Conservation (phyloP, 2,797 vertebrate genomes). For the Loriculus beryllinus region DNA sequence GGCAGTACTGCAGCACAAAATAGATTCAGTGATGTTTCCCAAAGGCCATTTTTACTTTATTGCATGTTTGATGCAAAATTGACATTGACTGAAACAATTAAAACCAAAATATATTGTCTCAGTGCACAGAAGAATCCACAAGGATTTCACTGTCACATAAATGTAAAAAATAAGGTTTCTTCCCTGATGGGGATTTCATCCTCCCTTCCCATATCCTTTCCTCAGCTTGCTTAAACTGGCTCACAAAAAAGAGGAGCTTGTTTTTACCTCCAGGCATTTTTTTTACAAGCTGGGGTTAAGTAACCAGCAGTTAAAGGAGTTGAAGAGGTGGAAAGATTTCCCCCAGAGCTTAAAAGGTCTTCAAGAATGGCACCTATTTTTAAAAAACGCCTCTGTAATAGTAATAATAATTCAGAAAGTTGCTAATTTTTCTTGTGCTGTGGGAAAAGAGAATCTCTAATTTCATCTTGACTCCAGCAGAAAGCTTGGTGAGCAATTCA, state of each 20-base stretch:
- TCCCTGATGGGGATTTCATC: neutral
- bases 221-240: neutral
- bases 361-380: neutral
- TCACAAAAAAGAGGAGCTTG: neutral
- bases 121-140: neutral
- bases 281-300: neutral
- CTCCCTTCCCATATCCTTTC: neutral
- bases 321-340: neutral
- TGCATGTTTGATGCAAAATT: conserved; percentile 27
- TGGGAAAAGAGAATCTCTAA: neutral
- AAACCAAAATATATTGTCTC: conserved; percentile 35
- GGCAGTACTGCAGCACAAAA: conserved; percentile 4
- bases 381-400: neutral
- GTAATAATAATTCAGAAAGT: conserved; percentile 16
- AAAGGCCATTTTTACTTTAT: conserved; percentile 26
- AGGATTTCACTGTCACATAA: neutral
- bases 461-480: neutral
- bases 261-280: neutral
- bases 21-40: conserved; percentile 19
- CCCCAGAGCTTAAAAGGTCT: neutral
- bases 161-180: neutral
- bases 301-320: neutral
- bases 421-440: neutral
- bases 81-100: conserved; percentile 54
- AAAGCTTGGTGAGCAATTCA: conserved; percentile 42